Conservation (phyloP, 30 jellyfish, hydroid and myxozoan genomes). For the Phacellophora camtschatica region DNA sequence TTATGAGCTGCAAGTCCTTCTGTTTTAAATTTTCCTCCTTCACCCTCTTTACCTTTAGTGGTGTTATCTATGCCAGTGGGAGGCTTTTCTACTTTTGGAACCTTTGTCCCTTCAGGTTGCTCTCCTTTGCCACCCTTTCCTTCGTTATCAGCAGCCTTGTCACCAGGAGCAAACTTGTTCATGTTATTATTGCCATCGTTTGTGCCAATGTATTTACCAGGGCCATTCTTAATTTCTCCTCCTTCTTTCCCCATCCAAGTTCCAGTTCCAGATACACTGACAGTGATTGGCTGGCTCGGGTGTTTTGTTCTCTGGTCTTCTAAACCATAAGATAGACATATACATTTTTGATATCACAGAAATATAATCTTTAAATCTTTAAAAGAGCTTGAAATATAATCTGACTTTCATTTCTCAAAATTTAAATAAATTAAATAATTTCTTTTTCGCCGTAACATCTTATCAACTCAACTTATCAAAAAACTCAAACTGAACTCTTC, state of each 20-base stretch:
- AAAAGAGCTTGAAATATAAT: no score
- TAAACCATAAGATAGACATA: no score
- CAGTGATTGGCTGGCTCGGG: background rate
- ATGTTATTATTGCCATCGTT: background rate
- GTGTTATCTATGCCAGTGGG: background rate
- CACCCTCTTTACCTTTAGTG: background rate
- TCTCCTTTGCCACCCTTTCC: background rate
- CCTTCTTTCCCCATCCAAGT: background rate
- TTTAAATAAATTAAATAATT: no score
- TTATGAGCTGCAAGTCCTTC: conserved; percentile 89
- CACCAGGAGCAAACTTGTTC: background rate
- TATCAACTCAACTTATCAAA: no score
- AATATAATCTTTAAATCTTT: no score
- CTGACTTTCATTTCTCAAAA: no score
- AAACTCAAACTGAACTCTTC: no score
- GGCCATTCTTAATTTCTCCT: background rate
- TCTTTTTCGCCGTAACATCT: no score
- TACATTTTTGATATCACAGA: no score
- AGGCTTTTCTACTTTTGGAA: background rate
- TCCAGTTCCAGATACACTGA: background rate
- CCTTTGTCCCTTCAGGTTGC: background rate
- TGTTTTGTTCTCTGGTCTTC: conserved; percentile 2
- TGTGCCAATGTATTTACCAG: background rate
- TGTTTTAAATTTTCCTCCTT: conserved; percentile 4
- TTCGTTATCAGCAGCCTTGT: conserved; percentile 2